phyloP scores from a whole-genome alignment of 1,140 invertebrate genomes.

The Tribolium madens region DNA sequence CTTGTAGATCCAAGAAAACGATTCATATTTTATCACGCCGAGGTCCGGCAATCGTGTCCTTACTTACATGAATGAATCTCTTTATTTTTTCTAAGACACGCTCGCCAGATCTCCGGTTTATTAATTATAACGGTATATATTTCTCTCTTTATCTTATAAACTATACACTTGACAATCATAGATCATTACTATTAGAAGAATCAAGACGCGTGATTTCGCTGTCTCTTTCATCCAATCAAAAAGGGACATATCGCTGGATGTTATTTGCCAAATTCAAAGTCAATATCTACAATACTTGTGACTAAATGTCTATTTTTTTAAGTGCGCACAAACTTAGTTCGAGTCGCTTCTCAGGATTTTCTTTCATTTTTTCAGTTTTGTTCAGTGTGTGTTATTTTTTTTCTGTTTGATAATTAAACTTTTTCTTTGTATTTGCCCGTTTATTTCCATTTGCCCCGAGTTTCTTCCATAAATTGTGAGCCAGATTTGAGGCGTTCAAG shows the following conservation, averaged over 20 bases:
- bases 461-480: slow-evolving; percentile 22
- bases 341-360: slow-evolving; percentile 54
- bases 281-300: slow-evolving; percentile 65
- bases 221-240: slow-evolving; percentile 42
- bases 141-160: slow-evolving; percentile 55
- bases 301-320: slow-evolving; percentile 60
- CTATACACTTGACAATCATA: slow-evolving; percentile 64
- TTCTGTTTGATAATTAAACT: slow-evolving; percentile 50
- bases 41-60: slow-evolving; percentile 51
- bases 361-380: slow-evolving; percentile 47
- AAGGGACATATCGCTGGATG: slow-evolving; percentile 55
- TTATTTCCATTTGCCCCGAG: slow-evolving; percentile 43
- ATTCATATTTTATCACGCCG: slow-evolving; percentile 54
- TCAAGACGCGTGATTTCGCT: slow-evolving; percentile 56
- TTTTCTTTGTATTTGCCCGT: slow-evolving; percentile 50
- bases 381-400: slow-evolving; percentile 54
- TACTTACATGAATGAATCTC: slow-evolving; percentile 49
- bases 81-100: slow-evolving; percentile 40
- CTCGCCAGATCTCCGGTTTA: slow-evolving; percentile 35
- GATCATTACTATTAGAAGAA: slow-evolving; percentile 54
- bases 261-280: slow-evolving; percentile 65
- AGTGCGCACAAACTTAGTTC: slow-evolving; percentile 53
- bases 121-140: slow-evolving; percentile 40
- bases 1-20: slow-evolving; percentile 43
- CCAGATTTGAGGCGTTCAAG: not conserved